Evolutionary conservation across 2,797 vertebrate species (phyloP), one percentile per base, ranked within the genome.

Genomic region (Holocentrus rufus): DNA sequence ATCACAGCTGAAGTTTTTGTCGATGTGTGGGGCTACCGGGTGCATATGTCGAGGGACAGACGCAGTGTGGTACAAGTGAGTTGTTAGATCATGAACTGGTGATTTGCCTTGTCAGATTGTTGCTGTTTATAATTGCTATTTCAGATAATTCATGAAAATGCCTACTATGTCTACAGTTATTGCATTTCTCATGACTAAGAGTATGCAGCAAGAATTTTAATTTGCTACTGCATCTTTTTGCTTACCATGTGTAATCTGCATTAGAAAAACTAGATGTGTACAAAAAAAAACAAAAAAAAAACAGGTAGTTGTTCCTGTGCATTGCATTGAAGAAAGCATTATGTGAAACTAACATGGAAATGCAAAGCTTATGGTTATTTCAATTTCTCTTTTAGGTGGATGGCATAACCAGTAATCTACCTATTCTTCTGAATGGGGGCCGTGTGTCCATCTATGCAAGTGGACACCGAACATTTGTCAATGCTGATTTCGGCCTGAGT

Each of bases 401-500:
- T 20, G 90, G 85, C 1, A 83, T 90, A 44, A 88, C 2, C 0
- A 74, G 18, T 54, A 92, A 89, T 0, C 39, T 96, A 5, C 95
- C 95, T 0, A 14, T 95, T 30, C 17, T 81, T 17, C 78, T 92
- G 1, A 64, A 83, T 31, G 89, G 91, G 74, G 77, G 75, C 36
- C 80, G 0, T 8, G 55, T 95, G 0, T 87, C 85, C 0, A 14
- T 95, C 0, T 90, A 85, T 64, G 87, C 88, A 44, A 94, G 88
- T 49, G 95, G 95, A 14, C 77, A 1, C 57, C 90, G 75, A 58
- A 82, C 85, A 1, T 20, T 92, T 63, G 69, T 95, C 3, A 80
- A 50, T 0, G 53, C 87, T 0, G 69, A 89, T 0, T 91, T 93
- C 5, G 94, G 95, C 13, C 44, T 96, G 1, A 91, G 70, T 0